These are phyloP conservation scores for Coreius guichenoti DNA, from an alignment of 2,797 vertebrate species.

Conservation along the genomic window DNA sequence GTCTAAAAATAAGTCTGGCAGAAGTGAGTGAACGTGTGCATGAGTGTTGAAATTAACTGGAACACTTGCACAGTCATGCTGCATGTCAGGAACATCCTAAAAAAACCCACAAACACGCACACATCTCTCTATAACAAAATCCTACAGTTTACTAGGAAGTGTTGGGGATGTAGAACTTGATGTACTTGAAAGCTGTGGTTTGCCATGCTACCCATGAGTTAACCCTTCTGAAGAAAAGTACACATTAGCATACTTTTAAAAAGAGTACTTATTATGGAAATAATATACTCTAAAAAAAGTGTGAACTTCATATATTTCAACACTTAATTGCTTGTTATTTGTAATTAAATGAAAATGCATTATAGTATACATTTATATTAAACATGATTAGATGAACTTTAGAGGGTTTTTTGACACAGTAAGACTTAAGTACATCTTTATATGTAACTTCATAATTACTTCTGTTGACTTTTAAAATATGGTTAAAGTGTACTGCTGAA, in stretches of 20 bases:
- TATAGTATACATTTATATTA: background rate
- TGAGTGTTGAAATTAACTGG: slow-evolving; percentile 33
- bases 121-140: background rate
- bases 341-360: background rate
- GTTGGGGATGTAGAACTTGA: background rate
- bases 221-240: background rate
- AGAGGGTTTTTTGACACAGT: background rate
- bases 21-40: background rate
- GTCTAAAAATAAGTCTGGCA: slow-evolving; percentile 23
- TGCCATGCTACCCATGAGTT: background rate
- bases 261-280: background rate
- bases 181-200: background rate
- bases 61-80: slow-evolving; percentile 39
- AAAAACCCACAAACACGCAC: background rate
- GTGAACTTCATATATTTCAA: background rate
- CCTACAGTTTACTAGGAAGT: background rate
- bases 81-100: background rate
- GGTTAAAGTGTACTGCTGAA: background rate
- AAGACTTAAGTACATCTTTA: background rate
- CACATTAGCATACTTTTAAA: background rate
- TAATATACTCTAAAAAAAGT: background rate
- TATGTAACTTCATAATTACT: too few species aligned
- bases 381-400: background rate
- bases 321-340: background rate
- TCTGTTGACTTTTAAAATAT: background rate